Evolutionary conservation across 2,113 vertebrate species (phyloP).

Genomic region (Orthochromis indermauri): DNA sequence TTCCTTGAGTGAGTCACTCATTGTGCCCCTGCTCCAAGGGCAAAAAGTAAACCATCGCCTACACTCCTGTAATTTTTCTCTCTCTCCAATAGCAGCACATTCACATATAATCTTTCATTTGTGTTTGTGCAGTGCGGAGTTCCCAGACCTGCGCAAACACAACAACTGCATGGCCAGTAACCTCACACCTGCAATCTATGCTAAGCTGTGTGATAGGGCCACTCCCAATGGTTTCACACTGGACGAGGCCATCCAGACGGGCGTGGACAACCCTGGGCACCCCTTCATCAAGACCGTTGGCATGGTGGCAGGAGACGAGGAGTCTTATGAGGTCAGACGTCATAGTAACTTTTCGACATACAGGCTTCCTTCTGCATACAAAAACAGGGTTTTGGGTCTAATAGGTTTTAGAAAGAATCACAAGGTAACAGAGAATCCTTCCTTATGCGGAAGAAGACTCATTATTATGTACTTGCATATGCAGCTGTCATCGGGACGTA

Average conservation of each 20-base stretch:
- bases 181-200: constrained; percentile 88
- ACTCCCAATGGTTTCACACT: constrained; percentile 90
- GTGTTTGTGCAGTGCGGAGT: constrained; percentile 80
- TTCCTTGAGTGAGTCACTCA: background rate
- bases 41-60: background rate
- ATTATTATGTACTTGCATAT: background rate
- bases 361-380: background rate
- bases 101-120: background rate
- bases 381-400: background rate
- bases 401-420: background rate
- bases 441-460: background rate
- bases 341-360: background rate
- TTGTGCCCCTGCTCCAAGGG: background rate
- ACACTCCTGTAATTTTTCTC: background rate
- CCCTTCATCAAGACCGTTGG: constrained; percentile 88
- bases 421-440: background rate
- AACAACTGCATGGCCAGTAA: constrained; percentile 97
- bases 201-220: constrained; percentile 83
- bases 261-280: constrained; percentile 96
- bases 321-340: constrained; percentile 86
- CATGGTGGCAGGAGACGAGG: constrained; percentile 93
- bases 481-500: background rate
- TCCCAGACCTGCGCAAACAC: constrained; percentile 93
- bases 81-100: background rate
- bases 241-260: constrained; percentile 96